Percentiles rank a stretch among this genome's conserved stretches.
phyloP scores from a whole-genome alignment of 1,140 invertebrate genomes.

The Anagrus nilaparvatae region DNA sequence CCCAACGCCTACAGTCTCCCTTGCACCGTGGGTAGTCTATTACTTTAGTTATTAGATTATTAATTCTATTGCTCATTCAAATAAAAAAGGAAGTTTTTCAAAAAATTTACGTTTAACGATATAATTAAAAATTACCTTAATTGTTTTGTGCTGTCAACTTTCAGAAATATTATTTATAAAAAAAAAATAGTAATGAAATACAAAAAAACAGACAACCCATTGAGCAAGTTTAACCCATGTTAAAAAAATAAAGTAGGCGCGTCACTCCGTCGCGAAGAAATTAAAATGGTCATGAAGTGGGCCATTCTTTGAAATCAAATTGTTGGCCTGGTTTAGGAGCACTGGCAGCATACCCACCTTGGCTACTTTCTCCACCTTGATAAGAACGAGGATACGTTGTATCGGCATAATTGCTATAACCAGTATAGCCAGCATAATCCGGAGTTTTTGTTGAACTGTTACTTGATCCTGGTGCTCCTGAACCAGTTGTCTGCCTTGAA shows the following conservation, averaged over 20 bases:
- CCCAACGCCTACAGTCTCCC: conserved; percentile 28
- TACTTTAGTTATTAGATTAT: no score
- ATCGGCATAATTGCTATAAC: conserved; percentile 43
- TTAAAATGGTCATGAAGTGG: conserved; percentile 50
- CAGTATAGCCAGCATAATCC: conserved; percentile 42
- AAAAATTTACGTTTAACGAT: no score
- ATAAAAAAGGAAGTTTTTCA: no score
- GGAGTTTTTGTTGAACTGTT: conserved; percentile 42
- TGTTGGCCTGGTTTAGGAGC: conserved; percentile 45
- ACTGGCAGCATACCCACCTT: conserved; percentile 48
- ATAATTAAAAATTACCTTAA: no score
- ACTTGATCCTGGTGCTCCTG: conserved; percentile 43
- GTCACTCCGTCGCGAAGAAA: conserved; percentile 24
- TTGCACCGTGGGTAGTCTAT: conserved; percentile 28
- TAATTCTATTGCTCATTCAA: no score
- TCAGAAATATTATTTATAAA: no score
- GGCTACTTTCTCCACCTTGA: conserved; percentile 42
- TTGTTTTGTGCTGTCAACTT: no score
- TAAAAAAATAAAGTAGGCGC: conserved; percentile 37
- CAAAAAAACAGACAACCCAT: conserved; percentile 28
- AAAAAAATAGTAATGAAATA: no score
- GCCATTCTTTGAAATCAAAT: conserved; percentile 53
- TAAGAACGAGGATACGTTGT: conserved; percentile 41
- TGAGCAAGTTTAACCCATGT: conserved; percentile 35
- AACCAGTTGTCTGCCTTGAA: conserved; percentile 42